Evolutionary conservation across 2,113 vertebrate species (phyloP), one percentile per base, ranked within the genome.

Genomic region (Melanerpes aurifrons): DNA sequence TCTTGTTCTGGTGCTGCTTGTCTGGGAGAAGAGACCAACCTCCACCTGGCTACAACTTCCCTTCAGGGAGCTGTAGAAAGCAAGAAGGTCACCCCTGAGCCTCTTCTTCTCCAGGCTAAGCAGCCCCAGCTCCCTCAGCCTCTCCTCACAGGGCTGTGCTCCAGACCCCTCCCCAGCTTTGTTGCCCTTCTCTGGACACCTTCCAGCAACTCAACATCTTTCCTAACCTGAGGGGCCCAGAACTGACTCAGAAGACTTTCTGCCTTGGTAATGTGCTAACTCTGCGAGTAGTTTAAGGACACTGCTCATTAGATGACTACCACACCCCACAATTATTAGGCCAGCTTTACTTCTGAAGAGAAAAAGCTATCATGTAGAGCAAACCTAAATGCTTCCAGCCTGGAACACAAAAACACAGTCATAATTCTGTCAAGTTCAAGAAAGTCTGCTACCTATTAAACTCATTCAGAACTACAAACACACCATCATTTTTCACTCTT

Each of bases 301-400:
- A 21, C 12, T 63, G 47, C 9, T 57, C 71, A 31, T 35, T 16
- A 61, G 25, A 57, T 37, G 17, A 89, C 73, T 47, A 35, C 16
- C 9, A 57, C 1, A 1, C 2, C 12, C 6, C 19, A 53, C 3
- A 20, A 61, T 7, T 20, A 40, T 9, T 61, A 3, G 9, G 32
- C 16, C 78, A 78, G 26, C 6, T 62, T 48, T 15, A 47, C 32
- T 64, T 81, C 21, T 68, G 47, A 81, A 81, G 10, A 80, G 28
- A 80, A 82, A 57, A 15, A 45, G 4, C 15, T 37, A 12, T 12
- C 47, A 74, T 9, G 6, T 53, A 71, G 4, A 81, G 7, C 40
- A 45, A 69, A 71, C 16, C 15, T 57, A 86, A 86, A 61, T 31
- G 29, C 12, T 71, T 90, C 22, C 54, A 68, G 20, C 56, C 6